phyloP scores from a whole-genome alignment of 2,888 invertebrate species.

The Willowsia nigromaculata region DNA sequence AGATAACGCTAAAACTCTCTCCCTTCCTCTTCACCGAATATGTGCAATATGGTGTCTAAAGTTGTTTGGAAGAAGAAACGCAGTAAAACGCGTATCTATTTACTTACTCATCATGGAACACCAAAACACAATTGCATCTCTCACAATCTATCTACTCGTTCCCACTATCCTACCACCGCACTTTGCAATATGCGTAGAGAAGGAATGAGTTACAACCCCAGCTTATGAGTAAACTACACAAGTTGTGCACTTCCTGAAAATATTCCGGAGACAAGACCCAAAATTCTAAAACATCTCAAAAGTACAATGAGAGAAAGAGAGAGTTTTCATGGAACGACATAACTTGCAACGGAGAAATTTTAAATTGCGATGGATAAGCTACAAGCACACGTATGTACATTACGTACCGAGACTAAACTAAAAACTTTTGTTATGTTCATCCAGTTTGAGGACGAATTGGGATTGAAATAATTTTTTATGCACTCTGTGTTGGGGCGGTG shows the following conservation, averaged over 20 bases:
- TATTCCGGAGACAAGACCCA: slow-evolving; percentile 31
- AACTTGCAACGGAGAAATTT: too few relatives aligned
- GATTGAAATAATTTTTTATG: background rate
- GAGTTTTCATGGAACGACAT: too few relatives aligned
- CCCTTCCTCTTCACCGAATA: slow-evolving; percentile 17
- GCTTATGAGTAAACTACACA: slow-evolving; percentile 30
- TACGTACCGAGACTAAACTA: too few relatives aligned
- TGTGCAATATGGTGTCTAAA: slow-evolving; percentile 47
- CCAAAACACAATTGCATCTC: background rate
- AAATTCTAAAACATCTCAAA: slow-evolving; percentile 17
- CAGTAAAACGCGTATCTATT: background rate
- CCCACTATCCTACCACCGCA: too few relatives aligned
- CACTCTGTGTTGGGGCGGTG: background rate
- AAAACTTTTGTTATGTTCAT: too few relatives aligned
- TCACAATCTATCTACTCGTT: too few relatives aligned
- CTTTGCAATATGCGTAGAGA: slow-evolving; percentile 14
- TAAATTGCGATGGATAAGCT: too few relatives aligned
- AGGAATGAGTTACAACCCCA: slow-evolving; percentile 41
- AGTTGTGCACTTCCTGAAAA: slow-evolving; percentile 50
- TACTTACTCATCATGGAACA: background rate
- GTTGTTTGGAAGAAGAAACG: background rate
- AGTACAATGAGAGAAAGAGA: background rate
- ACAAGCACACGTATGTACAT: too few relatives aligned
- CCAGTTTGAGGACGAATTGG: too few relatives aligned
- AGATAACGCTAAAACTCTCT: slow-evolving; percentile 60